Evolutionary conservation across 2,113 vertebrate genomes (phyloP).

Genomic region (Larimichthys polyactis): DNA sequence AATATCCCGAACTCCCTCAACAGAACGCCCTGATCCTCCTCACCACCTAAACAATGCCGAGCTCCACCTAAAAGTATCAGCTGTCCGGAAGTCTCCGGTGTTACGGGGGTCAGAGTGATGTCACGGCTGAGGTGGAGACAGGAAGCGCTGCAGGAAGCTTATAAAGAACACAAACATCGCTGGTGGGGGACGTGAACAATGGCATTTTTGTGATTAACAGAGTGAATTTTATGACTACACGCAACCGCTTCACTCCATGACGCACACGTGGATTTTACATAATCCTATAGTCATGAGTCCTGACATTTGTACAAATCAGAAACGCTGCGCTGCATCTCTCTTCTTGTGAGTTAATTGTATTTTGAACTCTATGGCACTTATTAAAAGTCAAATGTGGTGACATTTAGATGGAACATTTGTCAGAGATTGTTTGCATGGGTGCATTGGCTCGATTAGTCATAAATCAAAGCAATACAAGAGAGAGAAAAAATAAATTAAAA

Average conservation of each 20-base stretch:
- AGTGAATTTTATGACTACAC: conserved; percentile 3
- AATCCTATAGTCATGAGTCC: background rate
- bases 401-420: conserved; percentile 24
- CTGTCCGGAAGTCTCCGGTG: conserved; percentile 26
- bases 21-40: conserved; percentile 13
- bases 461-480: conserved; percentile 7
- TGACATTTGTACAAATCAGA: background rate
- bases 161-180: conserved; percentile 58
- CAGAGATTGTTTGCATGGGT: background rate
- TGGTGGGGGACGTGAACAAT: conserved; percentile 61
- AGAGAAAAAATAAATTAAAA: background rate
- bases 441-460: background rate
- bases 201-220: conserved; percentile 23
- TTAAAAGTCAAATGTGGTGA: conserved; percentile 42
- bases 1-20: conserved; percentile 12
- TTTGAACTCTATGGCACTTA: conserved; percentile 15
- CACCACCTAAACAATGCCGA: conserved; percentile 1
- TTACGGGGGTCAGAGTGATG: conserved; percentile 31
- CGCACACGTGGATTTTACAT: conserved; percentile 21
- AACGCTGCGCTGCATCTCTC: background rate
- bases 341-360: conserved; percentile 28
- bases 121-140: conserved; percentile 51
- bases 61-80: background rate
- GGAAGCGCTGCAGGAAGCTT: conserved; percentile 70
- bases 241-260: conserved; percentile 19